Evolutionary conservation across 2,113 vertebrate species (phyloP), one percentile per base, ranked within the genome.

Genomic region (Cottus gobio): DNA sequence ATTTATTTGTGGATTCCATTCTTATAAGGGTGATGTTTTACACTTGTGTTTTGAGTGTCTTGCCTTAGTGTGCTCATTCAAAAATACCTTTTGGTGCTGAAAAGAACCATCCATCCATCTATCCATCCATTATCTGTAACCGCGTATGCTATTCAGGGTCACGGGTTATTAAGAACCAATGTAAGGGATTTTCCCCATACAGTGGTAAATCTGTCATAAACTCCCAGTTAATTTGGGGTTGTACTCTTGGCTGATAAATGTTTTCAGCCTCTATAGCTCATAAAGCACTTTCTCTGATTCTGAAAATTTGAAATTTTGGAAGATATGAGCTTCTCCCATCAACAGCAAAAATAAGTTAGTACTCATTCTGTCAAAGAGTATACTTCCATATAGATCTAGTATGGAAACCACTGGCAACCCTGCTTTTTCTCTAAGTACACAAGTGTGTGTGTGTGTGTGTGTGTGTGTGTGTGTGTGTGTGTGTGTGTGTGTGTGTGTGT

Each of bases 1-100:
- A 52, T 60, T 64, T 0, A 34, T 66, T 26, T 26, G 36, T 77
- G 67, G 48, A 60, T 50, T 65, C 34, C 39, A 60, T 65, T 28
- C 2, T 22, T 22, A 5, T 61, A 11, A 67, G 52, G 34, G 3
- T 48, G 31, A 52, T 37, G 28, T 72, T 62, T 36, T 56, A 26
- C 36, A 22, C 2, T 15, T 16, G 20, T 39, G 30, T 56, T 54
- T 9, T 58, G 5, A 15, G 5, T 50, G 28, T 74, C 22, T 37
- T 62, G 16, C 11, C 16, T 30, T 52, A 46, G 37, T 28, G 39
- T 50, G 50, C 20, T 48, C 22, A 46, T 20, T 46, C 20, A 46
- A 13, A 58, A 31, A 18, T 4, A 11, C 9, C 37, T 26, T 56
- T 58, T 60, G 16, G 7, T 61, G 30, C 54, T 57, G 7, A 28